These are phyloP conservation scores for Odontomyia ornata DNA, from an alignment of 2,888 invertebrate genomes.

Conservation along the genomic window DNA sequence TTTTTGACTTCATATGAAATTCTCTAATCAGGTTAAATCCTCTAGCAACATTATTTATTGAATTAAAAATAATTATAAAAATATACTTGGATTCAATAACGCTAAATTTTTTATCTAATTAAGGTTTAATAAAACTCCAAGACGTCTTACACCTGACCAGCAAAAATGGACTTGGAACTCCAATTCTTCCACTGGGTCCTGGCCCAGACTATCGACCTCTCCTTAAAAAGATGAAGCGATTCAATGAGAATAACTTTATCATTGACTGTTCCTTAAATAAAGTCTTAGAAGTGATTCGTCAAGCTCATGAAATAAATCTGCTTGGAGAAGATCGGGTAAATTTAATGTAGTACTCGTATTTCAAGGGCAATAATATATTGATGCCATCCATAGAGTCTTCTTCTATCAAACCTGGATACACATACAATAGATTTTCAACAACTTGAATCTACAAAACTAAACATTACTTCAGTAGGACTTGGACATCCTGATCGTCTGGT, in stretches of 20 bases:
- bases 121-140: constrained; percentile 78
- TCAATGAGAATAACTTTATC: constrained; percentile 76
- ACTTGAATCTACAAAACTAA: constrained; percentile 58
- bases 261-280: constrained; percentile 79
- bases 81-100: background rate
- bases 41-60: too few species aligned
- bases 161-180: constrained; percentile 73
- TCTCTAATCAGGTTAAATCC: too few species aligned
- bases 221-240: constrained; percentile 78
- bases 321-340: constrained; percentile 78
- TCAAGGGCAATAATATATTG: background rate
- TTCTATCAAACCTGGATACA: constrained; percentile 65
- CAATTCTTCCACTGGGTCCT: constrained; percentile 72
- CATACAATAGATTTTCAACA: constrained; percentile 66
- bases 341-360: background rate
- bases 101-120: constrained; percentile 52
- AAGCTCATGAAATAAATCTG: constrained; percentile 84
- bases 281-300: constrained; percentile 71
- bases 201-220: constrained; percentile 69
- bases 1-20: too few species aligned
- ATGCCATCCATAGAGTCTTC: constrained; percentile 66
- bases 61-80: too few species aligned
- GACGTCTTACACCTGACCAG: constrained; percentile 79
- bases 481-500: constrained; percentile 59
- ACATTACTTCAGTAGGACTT: constrained; percentile 61